phyloP scores from a whole-genome alignment of 1,140 invertebrate species.

The Pogonus chalceus region DNA sequence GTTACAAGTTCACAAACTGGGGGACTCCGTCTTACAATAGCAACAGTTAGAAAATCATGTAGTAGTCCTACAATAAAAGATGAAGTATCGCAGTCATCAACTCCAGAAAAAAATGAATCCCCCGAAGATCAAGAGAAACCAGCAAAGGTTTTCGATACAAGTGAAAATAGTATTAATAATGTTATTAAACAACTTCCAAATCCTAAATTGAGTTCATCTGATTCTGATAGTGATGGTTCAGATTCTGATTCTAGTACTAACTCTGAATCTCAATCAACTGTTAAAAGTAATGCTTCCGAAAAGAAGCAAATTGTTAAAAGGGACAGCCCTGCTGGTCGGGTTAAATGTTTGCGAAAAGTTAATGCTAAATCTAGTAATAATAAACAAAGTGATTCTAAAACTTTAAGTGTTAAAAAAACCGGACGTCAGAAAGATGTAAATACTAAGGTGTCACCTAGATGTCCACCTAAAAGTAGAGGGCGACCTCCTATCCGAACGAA shows the following conservation, averaged over 20 bases:
- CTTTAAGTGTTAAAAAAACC: not conserved
- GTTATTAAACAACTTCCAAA: not conserved
- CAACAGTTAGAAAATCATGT: slow-evolving; percentile 28
- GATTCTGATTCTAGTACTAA: not conserved
- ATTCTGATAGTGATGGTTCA: not conserved
- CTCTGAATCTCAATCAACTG: not conserved
- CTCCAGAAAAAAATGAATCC: slow-evolving; percentile 2
- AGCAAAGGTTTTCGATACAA: not conserved
- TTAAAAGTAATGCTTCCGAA: not conserved
- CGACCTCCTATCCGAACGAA: not conserved
- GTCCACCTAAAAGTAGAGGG: not conserved
- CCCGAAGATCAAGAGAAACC: not conserved
- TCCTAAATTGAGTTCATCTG: not conserved
- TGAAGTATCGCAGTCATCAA: slow-evolving; percentile 17
- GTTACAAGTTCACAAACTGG: slow-evolving; percentile 30
- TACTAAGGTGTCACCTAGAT: not conserved
- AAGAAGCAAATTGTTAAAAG: not conserved
- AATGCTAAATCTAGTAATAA: not conserved
- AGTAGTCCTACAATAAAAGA: slow-evolving; percentile 20
- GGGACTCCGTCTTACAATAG: slow-evolving; percentile 29
- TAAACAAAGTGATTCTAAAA: not conserved
- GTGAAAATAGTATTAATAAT: not conserved
- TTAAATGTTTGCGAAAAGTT: not conserved
- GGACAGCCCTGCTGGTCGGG: not conserved
- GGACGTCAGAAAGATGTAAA: not conserved